Evolutionary conservation across 2,888 invertebrate species (phyloP).

Genomic region (Autographa pulchrina): DNA sequence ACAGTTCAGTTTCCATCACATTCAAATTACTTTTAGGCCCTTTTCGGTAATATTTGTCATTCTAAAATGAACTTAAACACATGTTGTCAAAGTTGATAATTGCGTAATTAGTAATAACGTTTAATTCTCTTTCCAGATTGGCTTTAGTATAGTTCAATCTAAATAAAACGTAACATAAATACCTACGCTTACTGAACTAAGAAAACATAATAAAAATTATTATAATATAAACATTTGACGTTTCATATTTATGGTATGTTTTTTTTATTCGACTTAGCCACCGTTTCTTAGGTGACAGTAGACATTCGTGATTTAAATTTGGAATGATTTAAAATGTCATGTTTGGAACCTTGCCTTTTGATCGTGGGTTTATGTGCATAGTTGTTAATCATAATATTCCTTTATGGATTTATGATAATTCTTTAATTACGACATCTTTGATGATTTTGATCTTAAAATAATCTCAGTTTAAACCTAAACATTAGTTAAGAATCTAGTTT

Average conservation of each 20-base stretch:
- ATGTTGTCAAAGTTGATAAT: too few relatives aligned
- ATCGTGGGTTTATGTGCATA: neutral
- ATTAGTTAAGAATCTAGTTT: neutral
- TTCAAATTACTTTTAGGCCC: too few relatives aligned
- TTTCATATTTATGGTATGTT: slow-evolving; percentile 52
- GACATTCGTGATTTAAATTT: slow-evolving; percentile 42
- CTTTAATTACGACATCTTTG: slow-evolving; percentile 2
- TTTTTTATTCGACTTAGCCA: slow-evolving; percentile 54
- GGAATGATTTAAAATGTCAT: slow-evolving; percentile 24
- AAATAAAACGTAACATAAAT: slow-evolving; percentile 81
- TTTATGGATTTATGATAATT: neutral
- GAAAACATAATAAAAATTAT: slow-evolving; percentile 82
- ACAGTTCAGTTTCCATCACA: too few relatives aligned
- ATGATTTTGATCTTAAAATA: slow-evolving; percentile 3
- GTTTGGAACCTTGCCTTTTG: slow-evolving; percentile 21
- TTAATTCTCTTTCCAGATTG: too few relatives aligned
- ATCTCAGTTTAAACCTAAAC: too few relatives aligned
- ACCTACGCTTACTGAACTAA: slow-evolving; percentile 75
- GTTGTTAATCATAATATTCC: slow-evolving; percentile 5
- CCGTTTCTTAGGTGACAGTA: slow-evolving; percentile 35
- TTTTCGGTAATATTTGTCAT: too few relatives aligned
- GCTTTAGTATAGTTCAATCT: slow-evolving; percentile 75
- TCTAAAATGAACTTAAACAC: too few relatives aligned
- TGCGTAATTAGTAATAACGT: too few relatives aligned
- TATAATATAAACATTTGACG: slow-evolving; percentile 67